These are phyloP conservation scores for Gallinago stenura DNA, from an alignment of 2,797 vertebrate genomes.

Conservation along the genomic window DNA sequence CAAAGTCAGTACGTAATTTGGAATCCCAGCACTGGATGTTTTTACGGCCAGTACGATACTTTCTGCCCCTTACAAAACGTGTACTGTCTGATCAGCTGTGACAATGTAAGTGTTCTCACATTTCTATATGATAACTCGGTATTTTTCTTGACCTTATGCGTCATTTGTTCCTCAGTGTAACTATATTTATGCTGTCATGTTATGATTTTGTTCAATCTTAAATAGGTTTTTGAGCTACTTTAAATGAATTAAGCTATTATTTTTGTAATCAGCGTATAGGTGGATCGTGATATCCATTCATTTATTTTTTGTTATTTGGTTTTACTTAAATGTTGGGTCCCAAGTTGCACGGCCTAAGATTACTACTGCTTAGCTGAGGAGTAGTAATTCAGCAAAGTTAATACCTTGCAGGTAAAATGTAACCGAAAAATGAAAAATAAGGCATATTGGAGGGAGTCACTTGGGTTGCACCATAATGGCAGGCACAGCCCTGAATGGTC, in stretches of 20 bases:
- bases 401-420: background rate
- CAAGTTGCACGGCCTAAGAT: background rate
- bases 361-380: background rate
- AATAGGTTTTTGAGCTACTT: background rate
- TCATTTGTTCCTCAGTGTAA: background rate
- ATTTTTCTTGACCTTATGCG: background rate
- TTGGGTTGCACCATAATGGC: background rate
- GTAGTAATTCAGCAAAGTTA: background rate
- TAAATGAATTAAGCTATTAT: background rate
- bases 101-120: slow-evolving; percentile 87
- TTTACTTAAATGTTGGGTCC: background rate
- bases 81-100: slow-evolving; percentile 88
- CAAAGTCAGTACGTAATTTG: slow-evolving; percentile 91
- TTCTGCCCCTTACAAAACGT: slow-evolving; percentile 94
- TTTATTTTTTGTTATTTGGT: background rate
- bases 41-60: slow-evolving; percentile 93
- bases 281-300: background rate
- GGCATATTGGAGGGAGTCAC: background rate
- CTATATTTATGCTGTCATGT: background rate
- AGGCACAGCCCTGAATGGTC: background rate
- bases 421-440: background rate
- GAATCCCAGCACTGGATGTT: slow-evolving; percentile 92
- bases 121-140: background rate
- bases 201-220: background rate
- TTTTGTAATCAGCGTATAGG: background rate